Conservation (phyloP, 2,113 vertebrate genomes). For the Neodon shergylaensis region DNA sequence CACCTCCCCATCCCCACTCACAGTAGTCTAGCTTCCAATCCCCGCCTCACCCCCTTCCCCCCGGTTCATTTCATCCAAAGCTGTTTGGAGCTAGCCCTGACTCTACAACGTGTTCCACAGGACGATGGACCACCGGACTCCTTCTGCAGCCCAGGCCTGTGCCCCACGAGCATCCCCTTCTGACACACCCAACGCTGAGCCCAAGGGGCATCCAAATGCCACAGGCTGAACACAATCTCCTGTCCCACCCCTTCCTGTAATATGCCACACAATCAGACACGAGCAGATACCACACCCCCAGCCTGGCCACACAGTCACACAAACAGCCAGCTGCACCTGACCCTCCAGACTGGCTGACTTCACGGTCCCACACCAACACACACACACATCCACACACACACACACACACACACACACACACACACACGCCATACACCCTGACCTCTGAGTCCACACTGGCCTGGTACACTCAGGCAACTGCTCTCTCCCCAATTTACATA, state of each 20-base stretch:
- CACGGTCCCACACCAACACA: not conserved
- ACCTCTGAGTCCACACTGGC: not conserved
- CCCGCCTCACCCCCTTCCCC: not conserved
- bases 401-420: not conserved
- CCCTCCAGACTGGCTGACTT: not conserved
- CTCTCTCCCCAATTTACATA: not conserved
- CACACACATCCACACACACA: not conserved
- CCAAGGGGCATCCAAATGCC: not conserved
- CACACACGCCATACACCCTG: not conserved
- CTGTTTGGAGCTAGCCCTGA: not conserved
- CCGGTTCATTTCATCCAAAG: not conserved
- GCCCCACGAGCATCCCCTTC: not conserved
- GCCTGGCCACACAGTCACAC: not conserved
- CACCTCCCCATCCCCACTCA: not conserved
- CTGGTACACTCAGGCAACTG: not conserved
- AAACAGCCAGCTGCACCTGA: not conserved
- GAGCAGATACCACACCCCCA: not conserved
- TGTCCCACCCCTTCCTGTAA: not conserved
- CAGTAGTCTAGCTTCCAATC: not conserved
- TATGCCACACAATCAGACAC: not conserved
- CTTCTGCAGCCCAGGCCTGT: conserved; percentile 36
- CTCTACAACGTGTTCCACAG: conserved; percentile 48
- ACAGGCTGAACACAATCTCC: not conserved
- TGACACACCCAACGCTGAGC: not conserved
- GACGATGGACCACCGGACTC: conserved; percentile 35